A percentile compares a stretch with the other conserved stretches of the same genome.
Conservation (phyloP, 1,140 invertebrate genomes). For the Drosophila fuyamai region DNA sequence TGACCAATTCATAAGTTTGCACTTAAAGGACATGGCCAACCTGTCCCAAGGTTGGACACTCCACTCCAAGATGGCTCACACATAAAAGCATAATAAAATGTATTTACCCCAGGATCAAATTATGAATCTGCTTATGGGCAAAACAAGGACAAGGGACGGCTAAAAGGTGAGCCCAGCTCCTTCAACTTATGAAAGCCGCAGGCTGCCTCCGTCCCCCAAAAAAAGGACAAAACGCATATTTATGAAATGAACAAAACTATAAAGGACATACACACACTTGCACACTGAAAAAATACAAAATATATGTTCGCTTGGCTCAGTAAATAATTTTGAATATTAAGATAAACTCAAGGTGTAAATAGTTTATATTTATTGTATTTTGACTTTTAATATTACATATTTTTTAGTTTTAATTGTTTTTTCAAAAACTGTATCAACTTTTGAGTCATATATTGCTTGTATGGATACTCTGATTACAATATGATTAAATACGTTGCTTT, state of each 20-base stretch:
- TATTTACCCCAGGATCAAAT: constrained; percentile 84
- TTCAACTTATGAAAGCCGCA: constrained; percentile 70
- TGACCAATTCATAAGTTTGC: constrained; percentile 77
- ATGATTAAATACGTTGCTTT: no score
- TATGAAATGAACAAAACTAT: constrained; percentile 81
- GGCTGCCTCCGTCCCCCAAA: constrained; percentile 50
- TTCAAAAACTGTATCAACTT: no score
- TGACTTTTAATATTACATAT: not conserved
- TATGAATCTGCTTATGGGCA: constrained; percentile 80
- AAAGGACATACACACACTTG: constrained; percentile 55
- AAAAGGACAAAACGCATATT: constrained; percentile 81
- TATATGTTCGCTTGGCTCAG: no score
- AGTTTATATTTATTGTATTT: no score
- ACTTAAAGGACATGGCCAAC: constrained; percentile 75
- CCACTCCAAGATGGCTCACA: constrained; percentile 65
- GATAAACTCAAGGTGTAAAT: no score
- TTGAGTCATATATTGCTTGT: no score
- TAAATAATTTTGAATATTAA: no score
- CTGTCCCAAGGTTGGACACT: constrained; percentile 72
- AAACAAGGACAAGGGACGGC: constrained; percentile 45
- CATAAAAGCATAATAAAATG: constrained; percentile 84
- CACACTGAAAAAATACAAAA: constrained; percentile 2
- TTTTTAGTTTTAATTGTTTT: no score
- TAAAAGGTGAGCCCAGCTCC: constrained; percentile 72
- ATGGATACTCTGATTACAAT: no score